Conservation (phyloP, 2,113 vertebrate genomes). For the Sprattus sprattus region DNA sequence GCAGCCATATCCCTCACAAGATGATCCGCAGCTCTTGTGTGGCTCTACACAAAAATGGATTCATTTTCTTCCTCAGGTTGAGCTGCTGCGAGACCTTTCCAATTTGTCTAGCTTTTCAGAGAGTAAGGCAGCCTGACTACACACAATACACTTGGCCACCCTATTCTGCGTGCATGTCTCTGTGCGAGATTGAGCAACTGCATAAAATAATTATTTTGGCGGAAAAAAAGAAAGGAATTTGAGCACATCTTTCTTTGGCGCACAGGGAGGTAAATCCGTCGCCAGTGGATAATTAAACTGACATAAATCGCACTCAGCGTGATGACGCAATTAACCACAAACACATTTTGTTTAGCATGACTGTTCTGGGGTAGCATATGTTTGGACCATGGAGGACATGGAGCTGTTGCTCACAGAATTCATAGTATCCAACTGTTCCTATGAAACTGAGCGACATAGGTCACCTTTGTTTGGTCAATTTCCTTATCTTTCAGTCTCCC, state of each 20-base stretch:
- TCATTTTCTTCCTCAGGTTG: background rate
- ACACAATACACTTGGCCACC: constrained; percentile 11
- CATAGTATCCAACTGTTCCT: background rate
- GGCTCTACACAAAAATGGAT: constrained; percentile 24
- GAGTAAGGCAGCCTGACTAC: constrained; percentile 28
- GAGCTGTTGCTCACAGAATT: background rate
- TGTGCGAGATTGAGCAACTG: constrained; percentile 9
- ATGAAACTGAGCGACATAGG: background rate
- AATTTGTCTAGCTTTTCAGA: constrained; percentile 31
- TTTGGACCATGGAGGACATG: background rate
- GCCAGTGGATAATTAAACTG: constrained; percentile 41
- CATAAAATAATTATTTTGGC: constrained; percentile 16
- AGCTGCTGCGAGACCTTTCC: constrained; percentile 20
- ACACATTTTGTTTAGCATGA: constrained; percentile 32
- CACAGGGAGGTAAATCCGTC: constrained; percentile 34
- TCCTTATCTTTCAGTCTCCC: background rate
- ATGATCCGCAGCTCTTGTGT: constrained; percentile 30
- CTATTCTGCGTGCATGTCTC: background rate
- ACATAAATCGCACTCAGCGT: constrained; percentile 46
- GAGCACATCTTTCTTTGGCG: constrained; percentile 23
- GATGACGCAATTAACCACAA: constrained; percentile 40
- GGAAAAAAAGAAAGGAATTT: constrained; percentile 12
- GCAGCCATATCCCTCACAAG: constrained; percentile 23
- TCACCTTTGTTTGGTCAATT: background rate
- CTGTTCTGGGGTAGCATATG: constrained; percentile 13